Conservation (phyloP, 2,113 vertebrate species). For the Myotis davidii region DNA sequence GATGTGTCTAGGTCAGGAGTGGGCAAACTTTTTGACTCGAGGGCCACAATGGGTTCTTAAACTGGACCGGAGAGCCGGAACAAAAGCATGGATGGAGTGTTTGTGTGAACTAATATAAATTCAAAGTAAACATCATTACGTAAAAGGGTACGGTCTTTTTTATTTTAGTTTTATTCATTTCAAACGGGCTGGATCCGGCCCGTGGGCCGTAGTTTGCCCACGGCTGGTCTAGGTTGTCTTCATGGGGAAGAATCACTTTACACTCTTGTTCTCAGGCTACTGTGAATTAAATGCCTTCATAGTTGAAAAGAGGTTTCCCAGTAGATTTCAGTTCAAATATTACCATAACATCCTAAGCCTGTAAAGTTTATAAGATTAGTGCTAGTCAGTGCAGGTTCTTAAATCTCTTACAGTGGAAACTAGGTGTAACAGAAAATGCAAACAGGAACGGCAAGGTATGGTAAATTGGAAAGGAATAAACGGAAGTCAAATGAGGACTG, state of each 20-base stretch:
- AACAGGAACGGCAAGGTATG: background rate
- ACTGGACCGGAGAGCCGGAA: no score
- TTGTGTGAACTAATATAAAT: no score
- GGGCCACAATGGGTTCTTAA: no score
- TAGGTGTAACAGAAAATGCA: background rate
- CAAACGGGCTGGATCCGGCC: no score
- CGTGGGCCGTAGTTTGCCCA: no score
- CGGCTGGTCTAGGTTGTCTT: background rate
- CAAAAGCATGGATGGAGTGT: no score
- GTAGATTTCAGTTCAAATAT: background rate
- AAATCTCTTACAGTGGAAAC: background rate
- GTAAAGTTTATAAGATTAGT: background rate
- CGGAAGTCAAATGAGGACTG: background rate
- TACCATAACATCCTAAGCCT: background rate
- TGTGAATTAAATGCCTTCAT: background rate
- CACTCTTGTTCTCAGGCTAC: background rate
- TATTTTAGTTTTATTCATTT: no score
- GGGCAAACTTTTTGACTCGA: no score
- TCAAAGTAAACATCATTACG: no score
- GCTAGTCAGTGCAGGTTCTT: background rate
- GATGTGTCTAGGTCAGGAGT: background rate
- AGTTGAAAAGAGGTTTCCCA: background rate
- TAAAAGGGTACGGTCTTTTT: no score
- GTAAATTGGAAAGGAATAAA: background rate
- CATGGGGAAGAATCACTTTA: background rate